Evolutionary conservation across 2,888 invertebrate species (phyloP), one percentile per base, ranked within the genome.

Genomic region (Crossocerus cetratus): DNA sequence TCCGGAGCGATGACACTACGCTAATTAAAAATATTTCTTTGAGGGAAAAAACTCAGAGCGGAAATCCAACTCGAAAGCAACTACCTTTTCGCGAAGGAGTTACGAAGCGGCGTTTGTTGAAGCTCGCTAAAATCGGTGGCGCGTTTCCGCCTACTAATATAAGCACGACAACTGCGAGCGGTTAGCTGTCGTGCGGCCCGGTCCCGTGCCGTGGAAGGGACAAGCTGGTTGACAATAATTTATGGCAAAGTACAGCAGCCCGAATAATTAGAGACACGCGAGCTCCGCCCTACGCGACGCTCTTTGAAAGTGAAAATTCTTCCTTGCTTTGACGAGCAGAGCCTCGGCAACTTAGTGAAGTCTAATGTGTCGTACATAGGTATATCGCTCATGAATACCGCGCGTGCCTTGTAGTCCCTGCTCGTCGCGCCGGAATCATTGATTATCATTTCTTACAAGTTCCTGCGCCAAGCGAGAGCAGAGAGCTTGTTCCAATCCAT

Each of bases 151-250:
- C 43, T 49, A 53, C 43, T 59, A 69, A 59, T 58, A 63, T 20
- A 57, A 61, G 65, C 60, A 49, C 49, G 56, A 18, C 44, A 65
- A 60, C 60, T 60, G n/a, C 18, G 55, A 44, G 45, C 66, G 58
- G 62, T 67, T 59, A 53, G 58, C 54, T 54, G 58, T 32, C 32
- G 32, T 32, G 32, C 32, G 61, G 44, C 16, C 61, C 16, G 3
- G 43, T 18, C 42, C 32, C 32, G 32, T 32, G 11, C 32, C 3
- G 57, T n/a, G 55, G 54, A 43, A 13, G 54, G n/a, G 14, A 57
- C 70, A 43, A 11, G 22, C 16, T 22, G 18, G 5, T 55, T 54
- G 56, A 65, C 56, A 43, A 72, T 69, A 69, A 61, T 69, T 72
- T 65, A 69, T 18, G 11, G 18, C 53, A 69, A 65, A 57, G 64